Percentiles rank a stretch among this genome's conserved stretches.
Evolutionary conservation across 2,797 vertebrate species (phyloP).

Genomic region (Enteromius paludinosus): DNA sequence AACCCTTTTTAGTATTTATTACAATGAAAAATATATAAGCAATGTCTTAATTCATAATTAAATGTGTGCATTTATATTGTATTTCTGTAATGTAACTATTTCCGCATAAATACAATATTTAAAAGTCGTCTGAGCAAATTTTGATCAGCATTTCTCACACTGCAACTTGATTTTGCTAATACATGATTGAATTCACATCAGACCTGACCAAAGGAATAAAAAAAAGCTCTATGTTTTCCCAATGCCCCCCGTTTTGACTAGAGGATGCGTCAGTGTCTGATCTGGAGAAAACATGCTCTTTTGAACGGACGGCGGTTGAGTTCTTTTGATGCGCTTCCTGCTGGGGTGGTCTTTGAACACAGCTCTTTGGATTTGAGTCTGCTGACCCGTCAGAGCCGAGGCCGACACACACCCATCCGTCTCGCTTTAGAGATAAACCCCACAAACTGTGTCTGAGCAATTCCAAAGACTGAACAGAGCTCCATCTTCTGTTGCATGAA

Average conservation of each 20-base stretch:
- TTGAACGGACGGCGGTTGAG: conserved; percentile 60
- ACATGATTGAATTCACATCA: conserved; percentile 13
- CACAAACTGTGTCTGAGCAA: conserved; percentile 34
- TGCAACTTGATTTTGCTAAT: conserved; percentile 6
- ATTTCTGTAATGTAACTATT: neutral
- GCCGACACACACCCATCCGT: conserved; percentile 52
- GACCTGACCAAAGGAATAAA: conserved; percentile 1
- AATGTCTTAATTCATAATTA: neutral
- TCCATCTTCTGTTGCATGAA: conserved; percentile 13
- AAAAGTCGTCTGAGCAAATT: neutral
- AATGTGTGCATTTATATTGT: neutral
- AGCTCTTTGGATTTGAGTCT: conserved; percentile 60
- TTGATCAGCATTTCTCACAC: neutral
- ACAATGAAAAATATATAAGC: neutral
- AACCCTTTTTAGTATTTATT: neutral
- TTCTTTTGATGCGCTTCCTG: conserved; percentile 69
- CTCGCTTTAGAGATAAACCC: conserved; percentile 49
- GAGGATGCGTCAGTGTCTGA: conserved; percentile 55
- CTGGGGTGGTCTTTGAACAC: conserved; percentile 67
- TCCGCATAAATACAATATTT: neutral
- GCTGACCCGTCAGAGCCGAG: conserved; percentile 43
- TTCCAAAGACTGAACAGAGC: conserved; percentile 25
- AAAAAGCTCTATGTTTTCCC: conserved; percentile 52
- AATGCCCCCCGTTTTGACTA: conserved; percentile 37
- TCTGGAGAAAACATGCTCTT: conserved; percentile 55